Conservation (phyloP, 2,797 vertebrate species). For the Acomys russatus region DNA sequence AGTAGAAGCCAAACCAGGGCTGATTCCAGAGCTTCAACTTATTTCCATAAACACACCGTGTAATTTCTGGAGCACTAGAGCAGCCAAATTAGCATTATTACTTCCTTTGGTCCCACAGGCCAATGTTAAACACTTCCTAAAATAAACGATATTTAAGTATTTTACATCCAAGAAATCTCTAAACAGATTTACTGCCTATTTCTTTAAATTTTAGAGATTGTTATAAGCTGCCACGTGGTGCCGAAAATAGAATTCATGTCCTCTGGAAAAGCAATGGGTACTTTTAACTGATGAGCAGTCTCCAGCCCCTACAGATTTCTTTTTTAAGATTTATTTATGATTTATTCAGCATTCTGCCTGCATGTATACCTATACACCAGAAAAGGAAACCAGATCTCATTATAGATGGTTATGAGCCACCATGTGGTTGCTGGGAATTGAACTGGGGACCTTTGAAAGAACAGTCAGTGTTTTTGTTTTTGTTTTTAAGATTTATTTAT, state of each 20-base stretch:
- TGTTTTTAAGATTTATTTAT: too few species aligned
- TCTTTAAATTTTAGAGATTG: not conserved
- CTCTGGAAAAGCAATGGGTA: not conserved
- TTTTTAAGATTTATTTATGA: too few species aligned
- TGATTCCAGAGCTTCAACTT: constrained; percentile 19
- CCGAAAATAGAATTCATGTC: not conserved
- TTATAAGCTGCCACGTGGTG: not conserved
- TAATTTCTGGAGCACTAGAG: constrained; percentile 38
- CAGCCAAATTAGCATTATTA: constrained; percentile 28
- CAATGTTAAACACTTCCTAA: constrained; percentile 7
- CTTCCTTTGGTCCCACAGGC: not conserved
- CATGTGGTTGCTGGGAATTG: too few species aligned
- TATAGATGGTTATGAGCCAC: too few species aligned
- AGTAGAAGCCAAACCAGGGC: not conserved
- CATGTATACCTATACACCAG: too few species aligned
- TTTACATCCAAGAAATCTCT: constrained; percentile 56
- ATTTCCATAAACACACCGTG: constrained; percentile 17
- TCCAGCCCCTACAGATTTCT: not conserved
- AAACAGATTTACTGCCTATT: not conserved
- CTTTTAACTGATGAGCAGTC: not conserved
- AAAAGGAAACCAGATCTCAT: too few species aligned
- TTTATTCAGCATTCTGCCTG: too few species aligned
- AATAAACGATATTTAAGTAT: constrained; percentile 29
- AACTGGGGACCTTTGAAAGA: too few species aligned
- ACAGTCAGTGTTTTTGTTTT: too few species aligned